A percentile compares a stretch with the other conserved stretches of the same genome.
Evolutionary conservation across 1,140 invertebrate species (phyloP).

Genomic region (Zaprionus africanus): DNA sequence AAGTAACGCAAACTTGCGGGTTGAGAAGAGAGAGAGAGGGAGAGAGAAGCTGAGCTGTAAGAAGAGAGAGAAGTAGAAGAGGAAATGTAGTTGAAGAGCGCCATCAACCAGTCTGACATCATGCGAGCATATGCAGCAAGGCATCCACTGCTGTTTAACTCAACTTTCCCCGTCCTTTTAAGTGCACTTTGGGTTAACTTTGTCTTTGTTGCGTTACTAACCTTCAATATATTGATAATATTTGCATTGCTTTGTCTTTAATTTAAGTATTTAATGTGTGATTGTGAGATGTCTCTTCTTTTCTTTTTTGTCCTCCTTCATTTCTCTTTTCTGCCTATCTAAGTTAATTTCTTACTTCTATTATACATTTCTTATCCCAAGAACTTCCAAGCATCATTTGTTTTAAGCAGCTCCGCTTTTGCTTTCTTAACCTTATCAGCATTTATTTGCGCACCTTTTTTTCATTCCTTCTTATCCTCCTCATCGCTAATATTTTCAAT

Average conservation of each 20-base stretch:
- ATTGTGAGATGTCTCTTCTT: too few relatives aligned
- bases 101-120: neutral
- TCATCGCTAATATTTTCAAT: neutral
- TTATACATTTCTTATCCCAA: neutral
- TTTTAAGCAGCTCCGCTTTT: neutral
- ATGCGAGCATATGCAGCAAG: constrained; percentile 1
- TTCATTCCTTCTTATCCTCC: neutral
- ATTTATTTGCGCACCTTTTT: neutral
- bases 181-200: too few relatives aligned
- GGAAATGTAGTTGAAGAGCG: too few relatives aligned
- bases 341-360: neutral
- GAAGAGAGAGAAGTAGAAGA: neutral
- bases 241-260: too few relatives aligned
- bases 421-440: neutral
- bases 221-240: too few relatives aligned
- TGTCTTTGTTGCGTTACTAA: too few relatives aligned
- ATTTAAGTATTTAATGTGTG: too few relatives aligned
- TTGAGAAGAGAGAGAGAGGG: neutral
- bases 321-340: neutral
- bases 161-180: too few relatives aligned
- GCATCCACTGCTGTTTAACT: too few relatives aligned
- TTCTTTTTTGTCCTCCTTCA: neutral
- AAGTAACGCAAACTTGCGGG: constrained; percentile 34
- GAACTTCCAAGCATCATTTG: too few relatives aligned
- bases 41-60: neutral